phyloP scores from a whole-genome alignment of 1,140 invertebrate genomes.

The Trypoxylus dichotomus region DNA sequence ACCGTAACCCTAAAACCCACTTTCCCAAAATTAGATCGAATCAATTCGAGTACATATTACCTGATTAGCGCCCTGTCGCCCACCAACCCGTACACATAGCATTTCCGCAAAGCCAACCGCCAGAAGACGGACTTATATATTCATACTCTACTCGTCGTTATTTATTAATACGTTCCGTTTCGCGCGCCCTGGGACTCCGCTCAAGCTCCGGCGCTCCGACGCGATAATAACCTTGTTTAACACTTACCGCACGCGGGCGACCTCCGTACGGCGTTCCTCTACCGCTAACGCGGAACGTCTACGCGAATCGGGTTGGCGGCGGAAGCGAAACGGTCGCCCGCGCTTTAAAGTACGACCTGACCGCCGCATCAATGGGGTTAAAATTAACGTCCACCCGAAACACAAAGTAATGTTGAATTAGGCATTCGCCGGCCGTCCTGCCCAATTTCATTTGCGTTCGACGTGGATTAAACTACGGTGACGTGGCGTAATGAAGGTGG shows the following conservation, averaged over 20 bases:
- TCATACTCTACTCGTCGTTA: not conserved
- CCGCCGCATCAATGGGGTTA: not conserved
- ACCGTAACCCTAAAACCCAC: too few relatives aligned
- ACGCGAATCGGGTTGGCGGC: too few relatives aligned
- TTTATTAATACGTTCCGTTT: not conserved
- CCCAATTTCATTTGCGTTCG: not conserved
- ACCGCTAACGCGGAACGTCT: not conserved
- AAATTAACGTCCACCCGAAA: not conserved
- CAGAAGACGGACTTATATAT: not conserved
- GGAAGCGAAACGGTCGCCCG: too few relatives aligned
- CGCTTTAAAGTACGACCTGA: not conserved
- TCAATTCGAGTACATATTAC: too few relatives aligned
- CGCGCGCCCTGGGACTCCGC: not conserved
- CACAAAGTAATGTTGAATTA: conserved; percentile 7
- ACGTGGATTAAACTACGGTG: not conserved
- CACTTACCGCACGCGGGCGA: not conserved
- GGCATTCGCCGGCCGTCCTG: not conserved
- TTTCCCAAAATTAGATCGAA: too few relatives aligned
- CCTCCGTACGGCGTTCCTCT: not conserved
- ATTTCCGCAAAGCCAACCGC: not conserved
- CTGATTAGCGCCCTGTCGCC: too few relatives aligned
- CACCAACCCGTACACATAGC: too few relatives aligned
- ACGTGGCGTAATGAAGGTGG: not conserved
- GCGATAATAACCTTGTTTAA: not conserved
- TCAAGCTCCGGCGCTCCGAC: not conserved